A percentile compares a stretch with the other conserved stretches of the same genome.
These are phyloP conservation scores for Cetonia aurata DNA, from an alignment of 2,888 invertebrate species.

Conservation along the genomic window DNA sequence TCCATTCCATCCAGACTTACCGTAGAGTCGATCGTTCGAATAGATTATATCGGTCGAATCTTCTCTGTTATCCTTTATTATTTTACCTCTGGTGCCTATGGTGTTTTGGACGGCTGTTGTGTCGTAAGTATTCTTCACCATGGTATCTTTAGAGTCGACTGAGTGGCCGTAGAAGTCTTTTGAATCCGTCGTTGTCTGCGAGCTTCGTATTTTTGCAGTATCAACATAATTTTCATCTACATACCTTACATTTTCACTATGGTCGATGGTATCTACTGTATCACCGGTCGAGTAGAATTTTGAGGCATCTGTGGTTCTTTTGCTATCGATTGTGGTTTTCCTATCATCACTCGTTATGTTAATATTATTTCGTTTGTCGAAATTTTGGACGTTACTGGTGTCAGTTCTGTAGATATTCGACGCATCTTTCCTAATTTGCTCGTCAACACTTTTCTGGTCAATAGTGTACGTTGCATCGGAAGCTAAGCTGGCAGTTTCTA, in stretches of 20 bases:
- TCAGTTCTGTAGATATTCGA: not conserved
- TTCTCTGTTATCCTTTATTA: slow-evolving; percentile 67
- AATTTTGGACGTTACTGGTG: not conserved
- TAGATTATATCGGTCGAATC: slow-evolving; percentile 64
- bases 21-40: slow-evolving; percentile 64
- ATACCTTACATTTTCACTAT: slow-evolving; percentile 46
- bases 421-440: not conserved
- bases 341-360: slow-evolving; percentile 3
- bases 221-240: slow-evolving; percentile 59
- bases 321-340: slow-evolving; percentile 3
- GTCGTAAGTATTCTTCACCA: slow-evolving; percentile 62
- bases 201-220: slow-evolving; percentile 55
- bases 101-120: slow-evolving; percentile 63
- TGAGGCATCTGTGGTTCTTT: slow-evolving; percentile 3
- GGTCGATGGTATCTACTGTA: slow-evolving; percentile 4
- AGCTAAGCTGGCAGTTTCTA: not conserved
- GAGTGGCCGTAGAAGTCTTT: slow-evolving; percentile 62
- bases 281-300: slow-evolving; percentile 24
- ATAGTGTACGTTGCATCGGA: slow-evolving; percentile 1
- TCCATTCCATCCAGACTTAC: slow-evolving; percentile 66
- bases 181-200: slow-evolving; percentile 57
- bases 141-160: slow-evolving; percentile 57
- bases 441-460: slow-evolving; percentile 1
- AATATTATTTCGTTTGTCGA: not conserved
- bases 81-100: slow-evolving; percentile 64